Conservation (phyloP, 2,797 vertebrate genomes). For the Hemitrygon akajei region DNA sequence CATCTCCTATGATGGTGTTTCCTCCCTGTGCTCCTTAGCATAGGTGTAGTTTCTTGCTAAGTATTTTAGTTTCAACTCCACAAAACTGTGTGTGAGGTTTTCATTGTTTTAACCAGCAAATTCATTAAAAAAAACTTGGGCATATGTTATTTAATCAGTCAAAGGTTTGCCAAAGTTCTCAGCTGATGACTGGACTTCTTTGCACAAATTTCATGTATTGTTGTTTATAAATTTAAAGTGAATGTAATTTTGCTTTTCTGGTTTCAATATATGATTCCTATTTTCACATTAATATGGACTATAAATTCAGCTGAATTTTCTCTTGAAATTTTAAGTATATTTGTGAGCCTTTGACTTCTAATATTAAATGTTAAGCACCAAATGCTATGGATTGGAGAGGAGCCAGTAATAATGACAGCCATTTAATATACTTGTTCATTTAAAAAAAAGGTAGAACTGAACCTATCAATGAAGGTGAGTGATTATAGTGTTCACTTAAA, state of each 20-base stretch:
- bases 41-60: conserved; percentile 13
- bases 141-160: neutral
- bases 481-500: neutral
- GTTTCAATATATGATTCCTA: neutral
- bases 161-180: neutral
- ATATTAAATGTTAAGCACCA: neutral
- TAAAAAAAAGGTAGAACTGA: neutral
- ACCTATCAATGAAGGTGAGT: conserved; percentile 10
- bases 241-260: neutral
- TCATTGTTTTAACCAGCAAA: neutral
- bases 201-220: neutral
- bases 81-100: neutral
- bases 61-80: neutral
- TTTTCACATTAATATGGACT: neutral
- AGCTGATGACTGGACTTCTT: neutral
- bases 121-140: neutral
- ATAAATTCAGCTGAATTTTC: neutral
- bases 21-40: conserved; percentile 35
- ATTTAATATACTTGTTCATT: neutral
- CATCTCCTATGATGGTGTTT: neutral
- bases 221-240: neutral
- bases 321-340: neutral
- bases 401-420: neutral
- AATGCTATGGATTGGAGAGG: neutral
- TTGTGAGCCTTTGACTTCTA: neutral